phyloP scores from a whole-genome alignment of 2,888 invertebrate genomes.

The Lochmaea crataegi region DNA sequence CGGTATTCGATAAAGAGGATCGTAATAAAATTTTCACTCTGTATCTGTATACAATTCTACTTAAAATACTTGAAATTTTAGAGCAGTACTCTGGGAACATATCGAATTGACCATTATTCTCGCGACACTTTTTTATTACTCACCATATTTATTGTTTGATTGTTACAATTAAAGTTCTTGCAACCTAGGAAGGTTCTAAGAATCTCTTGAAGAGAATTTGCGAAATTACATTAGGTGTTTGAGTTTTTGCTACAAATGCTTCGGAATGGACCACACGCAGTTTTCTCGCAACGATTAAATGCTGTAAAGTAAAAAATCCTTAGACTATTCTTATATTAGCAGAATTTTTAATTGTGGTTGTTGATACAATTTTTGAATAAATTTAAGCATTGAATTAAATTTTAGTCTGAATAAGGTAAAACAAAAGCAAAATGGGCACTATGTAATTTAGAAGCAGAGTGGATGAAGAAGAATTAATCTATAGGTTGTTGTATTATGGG shows the following conservation, averaged over 20 bases:
- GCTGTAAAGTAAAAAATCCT: too few relatives aligned
- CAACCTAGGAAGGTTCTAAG: conserved; percentile 4
- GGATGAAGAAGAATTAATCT: too few relatives aligned
- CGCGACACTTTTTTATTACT: conserved; percentile 15
- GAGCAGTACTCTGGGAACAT: conserved; percentile 10
- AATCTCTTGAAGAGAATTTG: conserved; percentile 17
- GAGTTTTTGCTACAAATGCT: conserved; percentile 22
- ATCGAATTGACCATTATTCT: conserved; percentile 2
- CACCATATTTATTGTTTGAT: conserved; percentile 17
- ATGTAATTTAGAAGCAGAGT: too few relatives aligned
- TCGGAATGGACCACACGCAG: conserved; percentile 23
- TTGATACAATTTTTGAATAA: too few relatives aligned
- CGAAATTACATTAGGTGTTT: conserved; percentile 21
- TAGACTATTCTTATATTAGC: too few relatives aligned
- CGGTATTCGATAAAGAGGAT: not conserved
- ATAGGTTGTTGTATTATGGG: too few relatives aligned
- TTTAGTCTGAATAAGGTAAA: too few relatives aligned
- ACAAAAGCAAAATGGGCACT: too few relatives aligned
- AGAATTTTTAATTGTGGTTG: too few relatives aligned
- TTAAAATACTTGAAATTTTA: conserved; percentile 17
- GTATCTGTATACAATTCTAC: not conserved
- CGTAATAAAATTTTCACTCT: not conserved
- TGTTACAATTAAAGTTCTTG: conserved; percentile 29
- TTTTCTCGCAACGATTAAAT: not conserved
- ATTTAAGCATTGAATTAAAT: too few relatives aligned